These are phyloP conservation scores for Hemithea aestivaria DNA, from an alignment of 2,888 invertebrate species.

Conservation along the genomic window DNA sequence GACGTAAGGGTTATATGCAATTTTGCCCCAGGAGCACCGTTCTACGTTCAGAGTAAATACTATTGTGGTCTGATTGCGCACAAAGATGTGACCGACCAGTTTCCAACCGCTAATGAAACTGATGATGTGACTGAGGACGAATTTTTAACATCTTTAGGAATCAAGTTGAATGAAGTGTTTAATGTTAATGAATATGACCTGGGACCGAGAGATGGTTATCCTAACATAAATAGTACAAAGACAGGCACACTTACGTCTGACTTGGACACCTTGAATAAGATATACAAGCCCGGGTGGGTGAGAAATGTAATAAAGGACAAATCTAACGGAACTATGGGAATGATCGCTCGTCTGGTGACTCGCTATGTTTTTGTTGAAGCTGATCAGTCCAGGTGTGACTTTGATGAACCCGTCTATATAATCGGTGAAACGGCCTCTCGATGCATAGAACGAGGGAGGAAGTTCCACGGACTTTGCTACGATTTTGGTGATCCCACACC, in stretches of 20 bases:
- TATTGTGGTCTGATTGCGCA: slow-evolving; percentile 58
- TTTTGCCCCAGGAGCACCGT: slow-evolving; percentile 66
- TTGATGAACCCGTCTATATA: slow-evolving; percentile 49
- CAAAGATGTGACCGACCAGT: slow-evolving; percentile 28
- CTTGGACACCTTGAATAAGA: slow-evolving; percentile 42
- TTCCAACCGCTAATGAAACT: slow-evolving; percentile 6
- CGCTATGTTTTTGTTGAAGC: slow-evolving; percentile 52
- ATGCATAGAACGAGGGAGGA: slow-evolving; percentile 52
- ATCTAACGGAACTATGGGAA: slow-evolving; percentile 47
- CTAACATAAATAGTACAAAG: not conserved
- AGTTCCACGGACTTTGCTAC: slow-evolving; percentile 55
- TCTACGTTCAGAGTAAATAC: slow-evolving; percentile 44
- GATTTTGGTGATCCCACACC: slow-evolving; percentile 57
- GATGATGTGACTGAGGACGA: slow-evolving; percentile 31
- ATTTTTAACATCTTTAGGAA: slow-evolving; percentile 39
- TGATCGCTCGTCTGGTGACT: slow-evolving; percentile 54
- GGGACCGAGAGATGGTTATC: not conserved
- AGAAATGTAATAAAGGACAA: slow-evolving; percentile 30
- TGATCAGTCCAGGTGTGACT: slow-evolving; percentile 49
- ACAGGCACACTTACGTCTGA: slow-evolving; percentile 33
- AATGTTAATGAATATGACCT: slow-evolving; percentile 2
- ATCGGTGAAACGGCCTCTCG: slow-evolving; percentile 49
- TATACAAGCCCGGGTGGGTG: slow-evolving; percentile 44
- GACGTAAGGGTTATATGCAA: slow-evolving; percentile 62
- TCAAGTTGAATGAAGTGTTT: slow-evolving; percentile 27